These are phyloP conservation scores for Pygocentrus nattereri DNA, from an alignment of 2,797 vertebrate genomes.

Conservation along the genomic window DNA sequence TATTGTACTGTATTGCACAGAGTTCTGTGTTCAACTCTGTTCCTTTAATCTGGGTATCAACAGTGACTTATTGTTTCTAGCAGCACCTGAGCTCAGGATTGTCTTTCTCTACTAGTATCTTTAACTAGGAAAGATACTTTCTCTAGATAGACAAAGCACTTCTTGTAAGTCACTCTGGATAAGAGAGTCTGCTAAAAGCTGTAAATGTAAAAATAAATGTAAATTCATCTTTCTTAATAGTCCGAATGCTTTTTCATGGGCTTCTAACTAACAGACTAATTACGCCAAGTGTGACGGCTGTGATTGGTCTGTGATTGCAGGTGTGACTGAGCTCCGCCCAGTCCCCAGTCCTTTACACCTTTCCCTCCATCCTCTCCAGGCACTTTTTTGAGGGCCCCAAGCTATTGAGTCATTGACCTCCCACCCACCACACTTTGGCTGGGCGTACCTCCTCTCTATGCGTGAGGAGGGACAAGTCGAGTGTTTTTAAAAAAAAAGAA, in stretches of 20 bases:
- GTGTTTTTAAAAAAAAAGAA: conserved; percentile 78
- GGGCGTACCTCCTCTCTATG: conserved; percentile 71
- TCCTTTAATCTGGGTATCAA: too few species aligned
- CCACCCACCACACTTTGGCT: conserved; percentile 64
- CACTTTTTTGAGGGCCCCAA: conserved; percentile 71
- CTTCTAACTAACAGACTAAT: conserved; percentile 79
- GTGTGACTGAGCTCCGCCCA: conserved; percentile 75
- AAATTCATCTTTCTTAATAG: conserved; percentile 73
- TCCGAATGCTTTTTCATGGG: conserved; percentile 74
- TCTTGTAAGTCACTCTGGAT: too few species aligned
- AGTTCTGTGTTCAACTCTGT: too few species aligned
- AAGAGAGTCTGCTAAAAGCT: too few species aligned
- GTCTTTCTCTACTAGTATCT: too few species aligned
- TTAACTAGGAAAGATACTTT: too few species aligned
- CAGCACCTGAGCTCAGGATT: too few species aligned
- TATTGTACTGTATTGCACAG: too few species aligned
- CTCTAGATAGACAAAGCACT: too few species aligned
- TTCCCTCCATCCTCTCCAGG: conserved; percentile 69
- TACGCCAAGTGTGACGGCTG: conserved; percentile 77
- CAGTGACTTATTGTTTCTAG: too few species aligned
- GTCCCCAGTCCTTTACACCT: conserved; percentile 73
- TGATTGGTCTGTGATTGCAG: conserved; percentile 76
- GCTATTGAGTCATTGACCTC: conserved; percentile 65
- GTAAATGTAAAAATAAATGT: too few species aligned
- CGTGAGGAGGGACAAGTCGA: conserved; percentile 74